Conservation (phyloP, 2,113 vertebrate genomes). For the Thinocorus orbignyianus region DNA sequence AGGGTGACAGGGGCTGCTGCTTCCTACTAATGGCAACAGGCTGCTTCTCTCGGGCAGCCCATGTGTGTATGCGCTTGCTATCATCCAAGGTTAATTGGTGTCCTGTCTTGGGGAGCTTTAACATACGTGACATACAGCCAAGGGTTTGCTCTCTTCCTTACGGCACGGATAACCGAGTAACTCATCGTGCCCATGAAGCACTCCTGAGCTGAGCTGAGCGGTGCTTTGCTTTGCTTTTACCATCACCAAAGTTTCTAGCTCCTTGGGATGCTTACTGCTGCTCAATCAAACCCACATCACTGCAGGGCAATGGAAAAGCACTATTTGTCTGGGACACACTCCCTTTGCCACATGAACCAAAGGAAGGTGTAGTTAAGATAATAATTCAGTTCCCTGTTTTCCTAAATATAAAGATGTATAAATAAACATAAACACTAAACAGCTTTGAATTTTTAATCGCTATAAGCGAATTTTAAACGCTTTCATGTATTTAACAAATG, state of each 20-base stretch:
- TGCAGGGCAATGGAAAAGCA: neutral
- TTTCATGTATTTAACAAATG: neutral
- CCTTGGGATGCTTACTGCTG: neutral
- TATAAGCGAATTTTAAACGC: neutral
- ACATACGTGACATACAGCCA: neutral
- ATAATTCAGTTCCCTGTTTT: neutral
- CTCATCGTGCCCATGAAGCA: neutral
- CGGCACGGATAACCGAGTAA: neutral
- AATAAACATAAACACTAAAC: neutral
- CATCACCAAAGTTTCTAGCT: neutral
- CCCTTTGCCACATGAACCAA: neutral
- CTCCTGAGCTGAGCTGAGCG: neutral
- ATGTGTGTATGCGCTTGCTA: conserved; percentile 14
- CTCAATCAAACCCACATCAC: neutral
- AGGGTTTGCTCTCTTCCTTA: neutral
- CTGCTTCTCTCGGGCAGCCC: conserved; percentile 25
- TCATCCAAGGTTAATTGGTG: conserved; percentile 64
- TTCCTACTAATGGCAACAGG: conserved; percentile 49
- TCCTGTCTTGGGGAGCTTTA: conserved; percentile 42
- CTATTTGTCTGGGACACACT: neutral
- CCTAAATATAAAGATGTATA: neutral
- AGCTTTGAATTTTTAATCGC: neutral
- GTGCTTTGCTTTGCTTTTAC: neutral
- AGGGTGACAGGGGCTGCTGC: conserved; percentile 42
- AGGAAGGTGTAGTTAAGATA: neutral